Percentiles rank a stretch among this genome's conserved stretches.
Conservation (phyloP, 2,888 invertebrate species). For the Theristus sp. region DNA sequence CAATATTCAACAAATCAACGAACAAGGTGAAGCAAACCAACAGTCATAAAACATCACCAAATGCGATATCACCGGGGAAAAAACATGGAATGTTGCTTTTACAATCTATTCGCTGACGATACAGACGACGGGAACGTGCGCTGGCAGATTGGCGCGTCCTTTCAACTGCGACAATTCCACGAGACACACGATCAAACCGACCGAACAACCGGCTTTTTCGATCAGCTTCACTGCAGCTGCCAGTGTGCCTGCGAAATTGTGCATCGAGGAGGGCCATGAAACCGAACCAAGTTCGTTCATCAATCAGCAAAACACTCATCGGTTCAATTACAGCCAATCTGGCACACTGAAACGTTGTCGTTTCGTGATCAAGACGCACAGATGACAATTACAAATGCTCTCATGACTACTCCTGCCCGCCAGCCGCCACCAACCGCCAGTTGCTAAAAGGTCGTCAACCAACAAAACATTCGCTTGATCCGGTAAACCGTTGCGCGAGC, state of each 20-base stretch:
- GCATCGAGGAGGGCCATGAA: too few relatives aligned
- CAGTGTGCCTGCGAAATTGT: not conserved
- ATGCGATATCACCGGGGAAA: not conserved
- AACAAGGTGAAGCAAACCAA: too few relatives aligned
- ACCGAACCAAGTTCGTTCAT: too few relatives aligned
- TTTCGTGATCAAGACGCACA: not conserved
- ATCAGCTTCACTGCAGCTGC: not conserved
- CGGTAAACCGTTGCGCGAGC: not conserved
- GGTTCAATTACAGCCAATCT: not conserved
- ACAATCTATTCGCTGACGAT: not conserved
- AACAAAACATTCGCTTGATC: not conserved
- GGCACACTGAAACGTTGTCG: not conserved
- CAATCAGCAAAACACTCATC: not conserved
- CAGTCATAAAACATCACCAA: too few relatives aligned
- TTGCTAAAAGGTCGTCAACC: not conserved
- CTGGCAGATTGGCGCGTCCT: not conserved
- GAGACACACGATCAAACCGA: not conserved
- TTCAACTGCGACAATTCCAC: not conserved
- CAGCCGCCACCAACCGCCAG: not conserved
- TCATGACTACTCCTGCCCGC: not conserved
- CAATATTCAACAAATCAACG: too few relatives aligned
- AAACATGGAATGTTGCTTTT: not conserved
- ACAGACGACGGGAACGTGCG: not conserved
- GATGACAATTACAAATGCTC: not conserved
- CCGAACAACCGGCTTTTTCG: not conserved